A percentile compares a stretch with the other conserved stretches of the same genome.
Conservation (phyloP, 2,888 invertebrate species). For the Frankliniella fusca region DNA sequence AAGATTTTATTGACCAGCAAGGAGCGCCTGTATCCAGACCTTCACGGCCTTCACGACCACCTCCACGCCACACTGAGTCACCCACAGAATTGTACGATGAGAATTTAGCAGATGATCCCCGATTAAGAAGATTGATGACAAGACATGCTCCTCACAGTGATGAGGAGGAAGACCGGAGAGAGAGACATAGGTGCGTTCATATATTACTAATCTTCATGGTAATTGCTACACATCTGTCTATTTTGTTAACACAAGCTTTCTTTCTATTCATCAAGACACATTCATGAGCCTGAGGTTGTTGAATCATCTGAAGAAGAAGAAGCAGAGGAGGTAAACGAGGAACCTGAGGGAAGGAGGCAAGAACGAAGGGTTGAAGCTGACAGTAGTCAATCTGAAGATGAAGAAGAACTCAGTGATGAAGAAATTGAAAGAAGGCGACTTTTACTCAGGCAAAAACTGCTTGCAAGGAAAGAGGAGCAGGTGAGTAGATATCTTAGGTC, state of each 20-base stretch:
- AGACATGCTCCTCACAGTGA: constrained; percentile 49
- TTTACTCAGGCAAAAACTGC: constrained; percentile 60
- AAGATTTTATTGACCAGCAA: constrained; percentile 71
- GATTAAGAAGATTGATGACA: constrained; percentile 64
- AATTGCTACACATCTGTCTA: not conserved
- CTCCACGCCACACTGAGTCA: constrained; percentile 30
- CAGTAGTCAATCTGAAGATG: constrained; percentile 62
- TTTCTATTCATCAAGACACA: constrained; percentile 48
- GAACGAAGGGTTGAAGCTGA: constrained; percentile 48
- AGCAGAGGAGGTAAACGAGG: constrained; percentile 44
- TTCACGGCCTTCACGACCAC: constrained; percentile 33
- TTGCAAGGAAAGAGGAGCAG: constrained; percentile 64
- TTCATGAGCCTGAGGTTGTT: constrained; percentile 65
- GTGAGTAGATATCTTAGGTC: constrained; percentile 35
- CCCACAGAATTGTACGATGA: constrained; percentile 36
- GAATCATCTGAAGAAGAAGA: constrained; percentile 54
- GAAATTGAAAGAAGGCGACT: constrained; percentile 80
- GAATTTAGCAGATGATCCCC: constrained; percentile 67
- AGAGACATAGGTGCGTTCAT: constrained; percentile 50
- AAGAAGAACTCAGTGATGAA: constrained; percentile 78
- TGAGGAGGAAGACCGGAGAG: constrained; percentile 53
- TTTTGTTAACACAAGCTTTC: not conserved
- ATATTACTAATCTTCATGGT: not conserved
- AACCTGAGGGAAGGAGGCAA: constrained; percentile 50
- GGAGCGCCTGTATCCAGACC: constrained; percentile 45